Percentiles rank a stretch among this genome's conserved stretches.
phyloP scores from a whole-genome alignment of 2,888 invertebrate species.

The Labia minor region DNA sequence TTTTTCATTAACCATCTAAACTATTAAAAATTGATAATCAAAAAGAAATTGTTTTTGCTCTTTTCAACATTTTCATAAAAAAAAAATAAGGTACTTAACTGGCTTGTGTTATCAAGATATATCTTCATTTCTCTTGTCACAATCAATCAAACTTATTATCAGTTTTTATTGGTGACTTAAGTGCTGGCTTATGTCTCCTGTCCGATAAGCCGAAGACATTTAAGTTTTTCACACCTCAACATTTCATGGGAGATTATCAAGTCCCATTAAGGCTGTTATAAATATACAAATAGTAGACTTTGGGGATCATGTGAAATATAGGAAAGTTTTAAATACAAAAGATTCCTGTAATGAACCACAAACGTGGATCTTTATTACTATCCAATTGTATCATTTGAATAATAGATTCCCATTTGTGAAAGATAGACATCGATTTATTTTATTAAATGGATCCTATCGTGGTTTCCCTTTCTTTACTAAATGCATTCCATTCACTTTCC shows the following conservation, averaged over 20 bases:
- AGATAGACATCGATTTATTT: too few species aligned
- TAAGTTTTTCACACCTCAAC: constrained; percentile 7
- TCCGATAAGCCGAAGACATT: background rate
- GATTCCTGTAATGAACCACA: too few species aligned
- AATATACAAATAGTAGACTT: background rate
- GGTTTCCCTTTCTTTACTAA: too few species aligned
- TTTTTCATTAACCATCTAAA: too few species aligned
- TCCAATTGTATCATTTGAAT: too few species aligned
- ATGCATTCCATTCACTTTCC: too few species aligned
- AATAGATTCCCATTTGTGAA: too few species aligned
- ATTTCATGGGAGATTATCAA: background rate
- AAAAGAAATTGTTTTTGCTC: too few species aligned
- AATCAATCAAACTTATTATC: background rate
- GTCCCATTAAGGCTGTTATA: constrained; percentile 7
- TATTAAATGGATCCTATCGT: too few species aligned
- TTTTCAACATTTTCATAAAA: background rate
- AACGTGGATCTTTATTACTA: too few species aligned
- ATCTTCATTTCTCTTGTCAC: constrained; percentile 7
- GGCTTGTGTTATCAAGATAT: background rate
- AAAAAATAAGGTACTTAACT: background rate
- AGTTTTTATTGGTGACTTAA: background rate
- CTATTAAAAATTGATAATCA: too few species aligned
- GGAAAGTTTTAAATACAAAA: background rate
- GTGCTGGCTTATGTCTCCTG: constrained; percentile 4
- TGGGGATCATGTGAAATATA: background rate